phyloP scores from a whole-genome alignment of 2,888 invertebrate species.

The Nomada fucata region DNA sequence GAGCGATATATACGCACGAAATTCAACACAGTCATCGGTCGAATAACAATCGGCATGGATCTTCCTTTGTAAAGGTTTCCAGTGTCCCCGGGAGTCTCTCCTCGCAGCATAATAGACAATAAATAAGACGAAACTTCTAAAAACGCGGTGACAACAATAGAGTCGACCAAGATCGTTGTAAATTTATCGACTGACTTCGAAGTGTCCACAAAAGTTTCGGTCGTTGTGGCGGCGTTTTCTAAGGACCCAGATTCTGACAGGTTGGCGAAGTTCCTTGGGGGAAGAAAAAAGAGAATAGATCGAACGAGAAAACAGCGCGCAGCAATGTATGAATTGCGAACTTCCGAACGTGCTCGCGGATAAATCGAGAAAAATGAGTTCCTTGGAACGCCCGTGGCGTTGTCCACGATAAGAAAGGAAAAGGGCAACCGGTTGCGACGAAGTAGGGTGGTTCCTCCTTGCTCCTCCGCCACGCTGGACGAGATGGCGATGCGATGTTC shows the following conservation, averaged over 20 bases:
- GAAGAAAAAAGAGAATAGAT: background rate
- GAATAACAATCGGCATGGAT: background rate
- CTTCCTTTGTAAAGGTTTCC: background rate
- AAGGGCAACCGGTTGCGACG: constrained; percentile 28
- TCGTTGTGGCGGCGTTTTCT: constrained; percentile 30
- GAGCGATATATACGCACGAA: background rate
- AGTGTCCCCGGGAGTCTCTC: background rate
- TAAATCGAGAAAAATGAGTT: constrained; percentile 61
- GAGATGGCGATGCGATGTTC: constrained; percentile 58
- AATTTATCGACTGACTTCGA: constrained; percentile 43
- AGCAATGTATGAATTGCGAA: constrained; percentile 55
- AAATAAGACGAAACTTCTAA: constrained; percentile 26
- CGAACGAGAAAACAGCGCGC: constrained; percentile 27
- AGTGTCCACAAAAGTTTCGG: constrained; percentile 42
- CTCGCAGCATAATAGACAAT: constrained; percentile 2
- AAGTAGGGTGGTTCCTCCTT: constrained; percentile 44
- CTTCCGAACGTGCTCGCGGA: constrained; percentile 45
- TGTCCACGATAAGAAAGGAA: constrained; percentile 48
- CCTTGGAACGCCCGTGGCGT: constrained; percentile 25
- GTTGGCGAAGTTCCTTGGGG: constrained; percentile 13
- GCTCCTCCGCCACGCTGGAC: constrained; percentile 39
- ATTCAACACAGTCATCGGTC: background rate
- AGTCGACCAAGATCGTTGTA: constrained; percentile 9
- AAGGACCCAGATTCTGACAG: constrained; percentile 32
- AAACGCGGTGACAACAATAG: constrained; percentile 23